These are phyloP conservation scores for Cheirogaleus medius DNA, from an alignment of 2,113 vertebrate species.

Conservation along the genomic window DNA sequence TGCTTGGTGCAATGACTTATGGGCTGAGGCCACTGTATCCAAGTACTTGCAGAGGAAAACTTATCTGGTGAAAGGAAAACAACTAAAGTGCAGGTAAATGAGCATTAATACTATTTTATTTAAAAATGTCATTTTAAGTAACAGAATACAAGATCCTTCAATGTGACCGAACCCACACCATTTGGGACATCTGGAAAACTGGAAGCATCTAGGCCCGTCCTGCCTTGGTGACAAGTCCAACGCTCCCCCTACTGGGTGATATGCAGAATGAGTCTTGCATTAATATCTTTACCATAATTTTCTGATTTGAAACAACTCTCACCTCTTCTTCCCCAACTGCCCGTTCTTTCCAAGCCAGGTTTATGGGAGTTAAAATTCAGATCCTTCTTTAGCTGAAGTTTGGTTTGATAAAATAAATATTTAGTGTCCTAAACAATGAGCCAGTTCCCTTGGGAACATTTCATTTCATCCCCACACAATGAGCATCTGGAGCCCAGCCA, in stretches of 20 bases:
- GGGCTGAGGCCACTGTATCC: not conserved
- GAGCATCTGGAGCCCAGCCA: slow-evolving; percentile 56
- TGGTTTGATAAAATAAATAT: slow-evolving; percentile 74
- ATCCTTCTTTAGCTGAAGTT: slow-evolving; percentile 38
- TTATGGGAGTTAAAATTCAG: slow-evolving; percentile 33
- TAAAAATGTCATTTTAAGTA: not conserved
- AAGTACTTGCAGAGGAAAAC: not conserved
- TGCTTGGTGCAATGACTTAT: not conserved
- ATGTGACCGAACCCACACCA: not conserved
- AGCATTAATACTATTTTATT: not conserved
- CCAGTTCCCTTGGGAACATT: slow-evolving; percentile 71
- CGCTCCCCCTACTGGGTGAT: no score
- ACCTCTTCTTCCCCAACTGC: not conserved
- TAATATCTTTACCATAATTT: not conserved
- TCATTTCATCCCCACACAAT: slow-evolving; percentile 66
- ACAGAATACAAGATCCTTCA: not conserved
- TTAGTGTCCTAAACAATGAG: slow-evolving; percentile 65
- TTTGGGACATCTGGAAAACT: not conserved
- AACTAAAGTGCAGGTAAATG: no score
- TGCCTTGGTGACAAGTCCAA: rapidly evolving
- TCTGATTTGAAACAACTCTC: not conserved
- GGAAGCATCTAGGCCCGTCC: not conserved
- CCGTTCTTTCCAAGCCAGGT: not conserved
- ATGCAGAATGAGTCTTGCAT: not conserved
- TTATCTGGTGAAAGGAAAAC: not conserved